phyloP scores from a whole-genome alignment of 2,797 vertebrate species.

The Propithecus deckenii region DNA sequence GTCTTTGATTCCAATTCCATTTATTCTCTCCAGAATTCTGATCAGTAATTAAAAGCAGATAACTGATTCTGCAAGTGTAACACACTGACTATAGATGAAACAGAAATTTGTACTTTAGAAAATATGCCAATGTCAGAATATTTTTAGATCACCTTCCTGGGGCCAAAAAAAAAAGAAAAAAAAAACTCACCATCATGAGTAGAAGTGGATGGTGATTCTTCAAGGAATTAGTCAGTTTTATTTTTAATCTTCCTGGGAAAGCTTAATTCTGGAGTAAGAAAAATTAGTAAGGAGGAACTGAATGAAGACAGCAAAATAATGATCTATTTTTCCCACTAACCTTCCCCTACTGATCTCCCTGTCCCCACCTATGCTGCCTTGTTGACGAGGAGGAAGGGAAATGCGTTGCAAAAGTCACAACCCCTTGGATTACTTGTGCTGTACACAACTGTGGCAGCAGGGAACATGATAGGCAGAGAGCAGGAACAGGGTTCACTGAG shows the following conservation, averaged over 20 bases:
- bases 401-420: background rate
- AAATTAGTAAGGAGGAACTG: background rate
- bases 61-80: background rate
- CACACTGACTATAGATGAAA: background rate
- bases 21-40: background rate
- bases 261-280: background rate
- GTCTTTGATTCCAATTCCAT: background rate
- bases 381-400: background rate
- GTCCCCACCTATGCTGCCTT: background rate
- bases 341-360: background rate
- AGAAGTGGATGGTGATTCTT: background rate
- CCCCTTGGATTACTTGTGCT: background rate
- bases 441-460: accelerated
- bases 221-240: background rate
- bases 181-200: background rate
- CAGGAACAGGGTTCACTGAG: accelerated
- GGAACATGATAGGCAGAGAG: too few species aligned
- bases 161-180: too few species aligned
- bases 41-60: background rate
- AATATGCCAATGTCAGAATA: background rate
- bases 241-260: background rate
- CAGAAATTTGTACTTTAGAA: background rate
- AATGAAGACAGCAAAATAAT: background rate
- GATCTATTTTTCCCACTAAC: background rate
- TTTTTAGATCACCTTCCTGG: background rate